Evolutionary conservation across 2,113 vertebrate genomes (phyloP), one percentile per base, ranked within the genome.

Genomic region (Gracilinanus agilis): DNA sequence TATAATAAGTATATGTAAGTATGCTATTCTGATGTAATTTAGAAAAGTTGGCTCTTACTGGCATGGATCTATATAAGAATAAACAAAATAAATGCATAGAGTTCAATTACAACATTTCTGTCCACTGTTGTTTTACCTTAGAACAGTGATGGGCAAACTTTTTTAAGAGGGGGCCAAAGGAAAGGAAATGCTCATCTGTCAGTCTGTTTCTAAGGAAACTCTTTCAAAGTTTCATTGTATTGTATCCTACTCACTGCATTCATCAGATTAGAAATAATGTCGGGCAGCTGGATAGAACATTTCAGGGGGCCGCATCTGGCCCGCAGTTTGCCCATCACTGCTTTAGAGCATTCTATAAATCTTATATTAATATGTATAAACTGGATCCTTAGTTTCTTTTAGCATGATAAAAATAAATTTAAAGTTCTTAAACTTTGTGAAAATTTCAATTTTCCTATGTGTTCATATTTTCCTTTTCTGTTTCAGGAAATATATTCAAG

Each of bases 401-500:
- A 29, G 56, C 24, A 40, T 53, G 90, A 93, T 53, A 34, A 34
- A 91, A 55, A 19, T 90, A 6, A 27, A 67, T 67, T 67, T 67
- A 67, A 89, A 24, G 44, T 54, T 92, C n/a, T 88, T 44, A 53
- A 55, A 3, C 12, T 75, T 19, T 58, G 24, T 89, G 88, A 53
- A 16, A 91, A 29, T 67, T 40, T 89, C 44, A 89, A 24, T 89
- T 89, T 89, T 44, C 49, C 9, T 58, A 16, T 75, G 29, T 75
- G 29, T n/a, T 23, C 29, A 2, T 40, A 40, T 55, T 75, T 89
- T 92, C 1, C 90, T 93, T 93, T 91, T 95, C 61, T 96, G 58
- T 54, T 97, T 96, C 98, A 99, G 99, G 98, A 99, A 99, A 94
- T 99, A 99, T 21, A 97, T 99, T 97, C 99, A 99, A 98, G 98